phyloP scores from a whole-genome alignment of 2,797 vertebrate species.

The Ctenochaetus hawaiiensis region DNA sequence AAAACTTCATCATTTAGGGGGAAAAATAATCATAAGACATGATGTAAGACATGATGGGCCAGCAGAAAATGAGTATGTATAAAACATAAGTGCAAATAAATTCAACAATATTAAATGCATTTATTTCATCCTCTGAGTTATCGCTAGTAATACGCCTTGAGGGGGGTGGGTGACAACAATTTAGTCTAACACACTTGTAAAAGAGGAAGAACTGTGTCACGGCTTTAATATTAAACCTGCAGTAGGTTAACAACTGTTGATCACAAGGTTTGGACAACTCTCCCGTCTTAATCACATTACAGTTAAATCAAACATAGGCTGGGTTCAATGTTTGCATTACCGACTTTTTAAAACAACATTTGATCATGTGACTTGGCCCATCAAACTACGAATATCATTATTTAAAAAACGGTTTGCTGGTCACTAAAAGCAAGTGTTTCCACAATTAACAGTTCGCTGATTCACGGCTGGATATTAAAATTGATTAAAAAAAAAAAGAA shows the following conservation, averaged over 20 bases:
- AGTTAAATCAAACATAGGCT: neutral
- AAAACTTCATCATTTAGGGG: neutral
- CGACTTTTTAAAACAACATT: neutral
- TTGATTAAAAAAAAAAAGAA: neutral
- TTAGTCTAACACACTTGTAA: neutral
- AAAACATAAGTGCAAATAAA: neutral
- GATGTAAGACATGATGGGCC: too few relatives aligned
- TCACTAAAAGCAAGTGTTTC: neutral
- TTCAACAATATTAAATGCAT: neutral
- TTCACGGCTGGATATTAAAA: neutral
- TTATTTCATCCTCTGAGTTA: neutral
- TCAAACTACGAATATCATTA: too few relatives aligned
- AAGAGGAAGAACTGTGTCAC: neutral
- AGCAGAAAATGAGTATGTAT: neutral
- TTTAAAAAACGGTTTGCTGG: too few relatives aligned
- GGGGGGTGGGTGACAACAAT: neutral
- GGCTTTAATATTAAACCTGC: constrained; percentile 9
- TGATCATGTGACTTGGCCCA: too few relatives aligned
- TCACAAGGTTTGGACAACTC: neutral
- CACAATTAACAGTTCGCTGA: neutral
- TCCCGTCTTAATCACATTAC: neutral
- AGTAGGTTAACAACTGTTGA: constrained; percentile 31
- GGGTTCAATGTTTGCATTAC: too few relatives aligned
- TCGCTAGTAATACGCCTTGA: neutral
- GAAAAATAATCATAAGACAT: neutral